A percentile compares a stretch with the other conserved stretches of the same genome.
Conservation (phyloP, 2,797 vertebrate species). For the Sphenodon punctatus region DNA sequence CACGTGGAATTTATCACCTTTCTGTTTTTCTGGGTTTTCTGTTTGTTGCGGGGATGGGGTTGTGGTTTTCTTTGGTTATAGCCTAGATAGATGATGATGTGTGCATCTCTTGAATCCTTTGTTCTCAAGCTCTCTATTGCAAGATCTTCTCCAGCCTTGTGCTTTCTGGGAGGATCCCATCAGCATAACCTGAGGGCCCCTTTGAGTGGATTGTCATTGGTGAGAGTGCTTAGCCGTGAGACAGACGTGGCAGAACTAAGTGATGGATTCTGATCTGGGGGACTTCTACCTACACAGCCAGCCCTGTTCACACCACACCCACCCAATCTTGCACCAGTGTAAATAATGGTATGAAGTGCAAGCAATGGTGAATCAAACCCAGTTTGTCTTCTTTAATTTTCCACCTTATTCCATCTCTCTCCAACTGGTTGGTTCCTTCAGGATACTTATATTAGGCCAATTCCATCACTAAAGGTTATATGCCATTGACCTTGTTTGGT, state of each 20-base stretch:
- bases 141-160: not conserved
- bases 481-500: too few relatives aligned
- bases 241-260: not conserved
- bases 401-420: too few relatives aligned
- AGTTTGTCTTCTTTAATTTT: too few relatives aligned
- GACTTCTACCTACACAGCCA: not conserved
- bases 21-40: too few relatives aligned
- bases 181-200: not conserved
- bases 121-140: not conserved
- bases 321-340: not conserved
- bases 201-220: not conserved
- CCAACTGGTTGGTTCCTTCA: too few relatives aligned
- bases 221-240: not conserved
- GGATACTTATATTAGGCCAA: too few relatives aligned
- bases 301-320: not conserved
- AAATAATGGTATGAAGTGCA: not conserved
- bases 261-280: not conserved
- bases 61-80: not conserved
- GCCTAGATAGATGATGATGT: not conserved
- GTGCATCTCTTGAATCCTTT: not conserved
- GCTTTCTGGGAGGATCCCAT: not conserved
- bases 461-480: too few relatives aligned
- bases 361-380: too few relatives aligned
- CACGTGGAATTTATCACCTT: not conserved
- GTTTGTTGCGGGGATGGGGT: too few relatives aligned